Evolutionary conservation across 2,888 invertebrate genomes (phyloP), one percentile per base, ranked within the genome.

Genomic region (Coleophora flavipennella): DNA sequence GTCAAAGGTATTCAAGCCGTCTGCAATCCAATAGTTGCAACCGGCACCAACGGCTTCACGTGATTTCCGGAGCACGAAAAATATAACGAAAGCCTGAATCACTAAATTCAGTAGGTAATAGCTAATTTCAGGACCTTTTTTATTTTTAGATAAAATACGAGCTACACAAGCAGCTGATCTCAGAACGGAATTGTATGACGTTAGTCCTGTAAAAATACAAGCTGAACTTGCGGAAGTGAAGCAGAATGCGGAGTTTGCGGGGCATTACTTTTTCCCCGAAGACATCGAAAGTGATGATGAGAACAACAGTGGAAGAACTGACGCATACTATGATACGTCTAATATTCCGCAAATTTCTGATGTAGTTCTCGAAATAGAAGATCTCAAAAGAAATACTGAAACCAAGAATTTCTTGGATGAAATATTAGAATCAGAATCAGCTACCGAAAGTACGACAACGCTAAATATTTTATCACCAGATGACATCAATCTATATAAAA

Each of bases 251-350:
- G 74, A 80, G 36, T 76, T 76, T 41, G 74, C 78, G 25, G 83
- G 83, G 2, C 80, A 83, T 53, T 81, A 74, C 40, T 84, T 84
- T 53, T 81, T 83, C 42, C 83, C 83, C 36, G 81, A 81, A 62
- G 79, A 79, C 35, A 55, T 49, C 7, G 57, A 48, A 8, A 51
- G 57, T n/a, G 60, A 53, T 28, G 69, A 67, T 26, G 63, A 65
- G 33, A 46, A 39, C 28, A 59, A 43, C 13, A 55, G 46, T 25
- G 72, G 71, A 51, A 55, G 55, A 2, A 68, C 67, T 33, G 77
- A 80, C 40, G 40, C 53, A 8, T 75, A 79, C 50, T 74, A 79
- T 32, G 79, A 81, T 42, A 50, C 49, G 14, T 48, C 68, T 8
- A 63, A 60, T 43, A 20, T 20, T 20, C 45, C 66, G 27, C 59